phyloP scores from a whole-genome alignment of 1,140 invertebrate genomes.

The Scylla paramamosain region DNA sequence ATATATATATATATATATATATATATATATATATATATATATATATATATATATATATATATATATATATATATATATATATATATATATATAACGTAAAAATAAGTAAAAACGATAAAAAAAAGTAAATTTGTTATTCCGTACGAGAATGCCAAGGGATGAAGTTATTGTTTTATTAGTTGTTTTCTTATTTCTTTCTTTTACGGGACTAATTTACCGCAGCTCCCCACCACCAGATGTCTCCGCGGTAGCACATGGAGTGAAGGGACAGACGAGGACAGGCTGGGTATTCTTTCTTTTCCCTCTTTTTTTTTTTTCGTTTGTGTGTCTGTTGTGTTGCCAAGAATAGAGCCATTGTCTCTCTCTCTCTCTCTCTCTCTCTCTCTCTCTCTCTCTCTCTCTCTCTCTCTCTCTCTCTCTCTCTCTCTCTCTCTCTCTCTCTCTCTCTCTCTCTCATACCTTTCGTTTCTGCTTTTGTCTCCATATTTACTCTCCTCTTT shows the following conservation, averaged over 20 bases:
- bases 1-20: constrained; percentile 22
- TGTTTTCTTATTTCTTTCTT: too few species aligned
- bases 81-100: constrained; percentile 32
- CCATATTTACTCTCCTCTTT: too few species aligned
- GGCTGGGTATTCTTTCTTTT: background rate
- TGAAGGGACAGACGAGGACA: background rate
- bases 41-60: constrained; percentile 32
- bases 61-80: constrained; percentile 32
- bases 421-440: too few species aligned
- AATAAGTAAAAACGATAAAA: background rate
- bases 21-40: constrained; percentile 32
- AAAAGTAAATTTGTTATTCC: background rate
- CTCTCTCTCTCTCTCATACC: too few species aligned
- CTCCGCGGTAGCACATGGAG: too few species aligned
- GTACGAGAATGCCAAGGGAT: too few species aligned
- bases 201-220: too few species aligned
- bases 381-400: constrained; percentile 12
- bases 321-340: background rate
- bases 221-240: too few species aligned
- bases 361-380: background rate
- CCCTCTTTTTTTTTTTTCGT: background rate
- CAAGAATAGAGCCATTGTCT: background rate
- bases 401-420: background rate
- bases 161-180: too few species aligned
- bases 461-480: too few species aligned